phyloP scores from a whole-genome alignment of 2,888 invertebrate species.

The Caenorhabditis drosophilae region DNA sequence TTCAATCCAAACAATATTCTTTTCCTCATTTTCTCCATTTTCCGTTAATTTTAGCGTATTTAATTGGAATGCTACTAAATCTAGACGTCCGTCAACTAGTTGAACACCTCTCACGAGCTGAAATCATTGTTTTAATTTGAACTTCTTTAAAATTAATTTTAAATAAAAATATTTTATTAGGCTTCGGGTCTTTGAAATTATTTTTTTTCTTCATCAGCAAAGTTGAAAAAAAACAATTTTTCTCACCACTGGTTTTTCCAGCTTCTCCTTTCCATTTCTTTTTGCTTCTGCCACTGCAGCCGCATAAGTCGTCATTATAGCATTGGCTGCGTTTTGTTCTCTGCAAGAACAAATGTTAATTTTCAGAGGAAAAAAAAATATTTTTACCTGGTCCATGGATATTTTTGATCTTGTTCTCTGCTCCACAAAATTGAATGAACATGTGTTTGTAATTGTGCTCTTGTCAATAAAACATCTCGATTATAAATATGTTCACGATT shows the following conservation, averaged over 20 bases:
- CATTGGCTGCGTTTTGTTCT: slow-evolving; percentile 66
- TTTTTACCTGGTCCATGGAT: slow-evolving; percentile 69
- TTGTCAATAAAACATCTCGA: slow-evolving; percentile 48
- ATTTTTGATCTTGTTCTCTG: slow-evolving; percentile 65
- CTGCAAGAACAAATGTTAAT: too few relatives aligned
- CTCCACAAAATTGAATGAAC: slow-evolving; percentile 60
- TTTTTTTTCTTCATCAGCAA: too few relatives aligned
- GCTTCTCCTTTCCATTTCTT: slow-evolving; percentile 19
- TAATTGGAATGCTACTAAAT: slow-evolving; percentile 64
- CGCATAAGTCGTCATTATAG: slow-evolving; percentile 62
- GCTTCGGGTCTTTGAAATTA: too few relatives aligned
- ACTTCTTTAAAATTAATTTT: too few relatives aligned
- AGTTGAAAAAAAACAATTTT: background rate
- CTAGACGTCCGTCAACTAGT: slow-evolving; percentile 61
- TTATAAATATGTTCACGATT: slow-evolving; percentile 61
- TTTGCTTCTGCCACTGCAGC: slow-evolving; percentile 62
- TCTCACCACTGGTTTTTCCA: slow-evolving; percentile 47
- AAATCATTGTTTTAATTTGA: too few relatives aligned
- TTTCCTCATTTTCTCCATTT: slow-evolving; percentile 44
- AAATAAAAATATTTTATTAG: too few relatives aligned
- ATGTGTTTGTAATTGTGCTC: slow-evolving; percentile 19
- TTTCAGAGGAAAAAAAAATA: too few relatives aligned
- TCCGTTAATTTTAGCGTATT: slow-evolving; percentile 70
- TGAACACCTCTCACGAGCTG: slow-evolving; percentile 62
- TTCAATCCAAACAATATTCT: slow-evolving; percentile 66